These are phyloP conservation scores for Itoplectis maculator DNA, from an alignment of 2,888 invertebrate species.

Conservation along the genomic window DNA sequence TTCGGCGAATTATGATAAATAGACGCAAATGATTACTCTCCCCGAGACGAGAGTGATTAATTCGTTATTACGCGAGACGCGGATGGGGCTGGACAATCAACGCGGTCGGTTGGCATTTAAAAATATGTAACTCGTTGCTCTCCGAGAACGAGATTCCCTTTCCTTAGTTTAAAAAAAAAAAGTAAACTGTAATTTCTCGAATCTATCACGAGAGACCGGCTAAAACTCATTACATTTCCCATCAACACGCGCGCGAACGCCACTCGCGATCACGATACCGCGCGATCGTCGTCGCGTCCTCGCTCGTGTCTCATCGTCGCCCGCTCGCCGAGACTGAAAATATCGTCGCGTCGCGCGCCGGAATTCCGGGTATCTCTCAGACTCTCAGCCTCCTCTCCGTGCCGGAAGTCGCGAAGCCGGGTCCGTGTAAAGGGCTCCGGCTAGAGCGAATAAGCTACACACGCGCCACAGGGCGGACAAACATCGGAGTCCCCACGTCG, in stretches of 20 bases:
- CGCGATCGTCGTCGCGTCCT: no score
- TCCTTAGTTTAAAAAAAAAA: no score
- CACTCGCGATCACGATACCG: not conserved
- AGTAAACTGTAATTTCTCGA: not conserved
- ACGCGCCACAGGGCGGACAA: slow-evolving; percentile 1
- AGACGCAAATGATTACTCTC: slow-evolving; percentile 54
- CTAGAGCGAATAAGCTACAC: no score
- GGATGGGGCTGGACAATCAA: not conserved
- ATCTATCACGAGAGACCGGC: not conserved
- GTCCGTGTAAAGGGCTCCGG: no score
- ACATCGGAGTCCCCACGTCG: not conserved
- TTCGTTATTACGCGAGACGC: slow-evolving; percentile 43
- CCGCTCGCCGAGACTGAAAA: not conserved
- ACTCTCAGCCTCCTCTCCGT: not conserved
- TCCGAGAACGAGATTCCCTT: no score
- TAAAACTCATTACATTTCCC: not conserved
- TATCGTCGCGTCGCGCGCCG: not conserved
- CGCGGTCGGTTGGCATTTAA: not conserved
- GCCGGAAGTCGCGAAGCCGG: not conserved
- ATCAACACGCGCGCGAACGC: not conserved
- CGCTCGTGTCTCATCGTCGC: no score
- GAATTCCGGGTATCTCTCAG: not conserved
- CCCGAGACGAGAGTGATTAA: slow-evolving; percentile 52
- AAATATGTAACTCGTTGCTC: no score
- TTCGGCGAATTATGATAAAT: slow-evolving; percentile 61